Evolutionary conservation across 2,888 invertebrate genomes (phyloP).

Genomic region (Heliconius erato): DNA sequence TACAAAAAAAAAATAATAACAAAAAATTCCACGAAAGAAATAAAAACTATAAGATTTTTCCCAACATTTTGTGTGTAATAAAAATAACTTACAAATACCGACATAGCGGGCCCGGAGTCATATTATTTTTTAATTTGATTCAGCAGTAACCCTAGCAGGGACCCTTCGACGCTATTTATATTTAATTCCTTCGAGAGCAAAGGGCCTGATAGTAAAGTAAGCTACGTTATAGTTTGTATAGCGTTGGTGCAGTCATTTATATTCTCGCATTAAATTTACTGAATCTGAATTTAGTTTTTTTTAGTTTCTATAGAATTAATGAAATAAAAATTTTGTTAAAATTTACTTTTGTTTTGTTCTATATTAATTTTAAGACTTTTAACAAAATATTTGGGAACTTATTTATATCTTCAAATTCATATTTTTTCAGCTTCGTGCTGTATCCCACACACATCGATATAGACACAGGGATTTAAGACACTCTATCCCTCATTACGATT

Average conservation of each 20-base stretch:
- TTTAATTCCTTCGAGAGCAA: slow-evolving; percentile 67
- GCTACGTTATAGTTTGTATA: slow-evolving; percentile 24
- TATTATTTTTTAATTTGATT: slow-evolving; percentile 76
- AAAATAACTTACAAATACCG: slow-evolving; percentile 33
- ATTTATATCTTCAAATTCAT: not conserved
- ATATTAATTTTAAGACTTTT: not conserved
- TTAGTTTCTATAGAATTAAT: not conserved
- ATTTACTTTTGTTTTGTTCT: not conserved
- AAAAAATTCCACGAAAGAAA: not conserved
- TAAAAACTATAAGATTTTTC: not conserved
- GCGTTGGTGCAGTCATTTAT: not conserved
- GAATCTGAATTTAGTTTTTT: not conserved
- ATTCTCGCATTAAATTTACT: not conserved
- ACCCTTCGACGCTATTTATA: slow-evolving; percentile 71
- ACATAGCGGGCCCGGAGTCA: slow-evolving; percentile 37
- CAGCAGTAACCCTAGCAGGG: slow-evolving; percentile 59
- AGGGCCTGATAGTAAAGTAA: slow-evolving; percentile 47
- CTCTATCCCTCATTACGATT: too few species aligned
- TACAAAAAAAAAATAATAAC: not conserved
- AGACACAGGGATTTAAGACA: too few species aligned
- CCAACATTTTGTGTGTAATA: slow-evolving; percentile 10
- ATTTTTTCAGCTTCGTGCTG: too few species aligned
- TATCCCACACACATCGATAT: too few species aligned
- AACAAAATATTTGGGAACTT: not conserved
- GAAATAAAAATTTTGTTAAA: not conserved